Base-by-base conservation (phyloP, 2,113 vertebrate genomes). In the Anoura caudifer region DNA sequence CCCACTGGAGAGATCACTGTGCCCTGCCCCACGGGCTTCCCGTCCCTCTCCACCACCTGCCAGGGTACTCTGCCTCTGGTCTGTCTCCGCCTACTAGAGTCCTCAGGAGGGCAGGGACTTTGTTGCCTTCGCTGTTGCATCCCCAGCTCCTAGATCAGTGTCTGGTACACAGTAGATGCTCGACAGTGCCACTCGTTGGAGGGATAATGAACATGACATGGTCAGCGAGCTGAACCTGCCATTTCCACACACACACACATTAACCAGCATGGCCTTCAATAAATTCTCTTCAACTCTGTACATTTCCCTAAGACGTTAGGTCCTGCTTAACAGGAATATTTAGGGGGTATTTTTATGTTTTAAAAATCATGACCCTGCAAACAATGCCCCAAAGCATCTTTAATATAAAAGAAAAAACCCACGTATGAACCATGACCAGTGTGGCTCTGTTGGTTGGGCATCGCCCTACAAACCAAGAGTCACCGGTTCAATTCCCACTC, bases 261-360 rank as follows among this genome's bases (percentile, higher is more conserved):
- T 82, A 31, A 33, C 61, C 33, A 81, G 7, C 13, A 1, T 45
- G 56, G 7, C 9, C 43, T 93, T 76, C 6, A 31, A 13, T 73
- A 54, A 38, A 31, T 90, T 86, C 52, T 72, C 72, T 69, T 82
- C 11, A 76, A 85, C 33, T 87, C 28, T 59, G 33, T 19, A 16
- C 22, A 3, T 90, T 90, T 86, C 41, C 90, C 28, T 75, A 56
- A 90, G 90, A 80, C 82, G 28, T 72, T 84, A 56, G 69, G 33
- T 90, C n/a, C 52, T 77, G 15, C 31, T 76, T 65, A 38, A 80
- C 15, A 73, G 43, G 28, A 83, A 2, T 97, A 41, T 80, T 94
- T 70, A 50, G 7, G 82, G 54, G 28, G 94, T 75, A 26, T 47
- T 84, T 91, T 92, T 84, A 65, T 86, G n/a, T 89, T 92, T 72